Evolutionary conservation across 2,797 vertebrate species (phyloP).

Genomic region (Phaenicophaeus curvirostris): DNA sequence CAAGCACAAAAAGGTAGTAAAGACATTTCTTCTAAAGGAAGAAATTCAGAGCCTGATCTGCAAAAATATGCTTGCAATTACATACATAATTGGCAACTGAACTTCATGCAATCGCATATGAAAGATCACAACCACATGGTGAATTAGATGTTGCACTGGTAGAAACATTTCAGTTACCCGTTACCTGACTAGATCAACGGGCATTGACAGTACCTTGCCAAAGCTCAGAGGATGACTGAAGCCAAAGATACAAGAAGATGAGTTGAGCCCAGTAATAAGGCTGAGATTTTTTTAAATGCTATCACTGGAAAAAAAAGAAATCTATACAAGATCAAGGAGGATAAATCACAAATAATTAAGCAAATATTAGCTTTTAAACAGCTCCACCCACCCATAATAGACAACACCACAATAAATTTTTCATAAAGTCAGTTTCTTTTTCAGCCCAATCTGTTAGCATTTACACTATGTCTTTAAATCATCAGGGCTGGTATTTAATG

Average conservation of each 20-base stretch:
- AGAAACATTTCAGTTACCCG: not conserved
- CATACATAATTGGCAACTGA: not conserved
- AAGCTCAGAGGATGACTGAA: not conserved
- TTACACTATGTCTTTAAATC: constrained; percentile 9
- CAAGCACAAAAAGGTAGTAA: not conserved
- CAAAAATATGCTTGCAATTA: not conserved
- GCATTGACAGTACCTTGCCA: not conserved
- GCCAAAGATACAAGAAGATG: not conserved
- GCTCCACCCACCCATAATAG: not conserved
- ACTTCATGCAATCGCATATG: not conserved
- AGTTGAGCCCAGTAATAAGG: not conserved
- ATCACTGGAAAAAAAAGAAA: not conserved
- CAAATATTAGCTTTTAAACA: not conserved
- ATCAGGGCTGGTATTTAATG: not conserved
- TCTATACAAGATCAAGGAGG: not conserved
- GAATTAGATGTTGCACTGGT: not conserved
- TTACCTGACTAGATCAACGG: not conserved
- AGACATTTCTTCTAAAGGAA: not conserved
- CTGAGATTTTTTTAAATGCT: not conserved
- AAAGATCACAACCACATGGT: not conserved
- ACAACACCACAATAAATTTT: not conserved
- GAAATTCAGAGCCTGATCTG: not conserved
- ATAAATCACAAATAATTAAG: not conserved
- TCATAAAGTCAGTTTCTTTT: not conserved
- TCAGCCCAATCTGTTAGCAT: not conserved